Evolutionary conservation across 2,888 invertebrate genomes (phyloP).

Genomic region (Rhamnusium bicolor): DNA sequence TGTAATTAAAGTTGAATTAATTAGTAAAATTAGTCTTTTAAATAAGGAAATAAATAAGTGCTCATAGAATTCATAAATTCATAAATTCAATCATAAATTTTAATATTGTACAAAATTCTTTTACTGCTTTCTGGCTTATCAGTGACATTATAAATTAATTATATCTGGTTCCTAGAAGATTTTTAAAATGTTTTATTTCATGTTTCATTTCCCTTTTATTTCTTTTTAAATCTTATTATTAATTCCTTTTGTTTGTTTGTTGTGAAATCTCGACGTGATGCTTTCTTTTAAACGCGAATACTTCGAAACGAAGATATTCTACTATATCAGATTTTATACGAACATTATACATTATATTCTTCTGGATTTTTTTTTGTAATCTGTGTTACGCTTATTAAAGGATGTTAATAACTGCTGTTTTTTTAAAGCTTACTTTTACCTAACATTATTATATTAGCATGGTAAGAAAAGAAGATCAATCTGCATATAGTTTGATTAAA

Average conservation of each 20-base stretch:
- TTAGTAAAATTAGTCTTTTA: neutral
- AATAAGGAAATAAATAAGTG: neutral
- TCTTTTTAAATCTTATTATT: slow-evolving; percentile 17
- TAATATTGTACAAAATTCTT: neutral
- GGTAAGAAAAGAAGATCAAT: no score
- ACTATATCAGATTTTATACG: neutral
- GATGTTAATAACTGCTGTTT: no score
- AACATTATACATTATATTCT: no score
- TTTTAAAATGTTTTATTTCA: slow-evolving; percentile 15
- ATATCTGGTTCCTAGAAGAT: slow-evolving; percentile 16
- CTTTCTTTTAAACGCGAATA: slow-evolving; percentile 1
- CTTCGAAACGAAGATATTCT: neutral
- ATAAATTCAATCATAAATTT: slow-evolving; percentile 11
- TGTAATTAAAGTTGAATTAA: slow-evolving; percentile 1
- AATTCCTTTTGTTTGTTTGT: slow-evolving; percentile 19
- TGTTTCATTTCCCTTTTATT: slow-evolving; percentile 13
- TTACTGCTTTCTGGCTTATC: neutral
- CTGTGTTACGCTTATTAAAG: no score
- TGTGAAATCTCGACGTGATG: neutral
- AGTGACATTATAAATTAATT: slow-evolving; percentile 13
- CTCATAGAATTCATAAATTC: neutral
- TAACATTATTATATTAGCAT: no score
- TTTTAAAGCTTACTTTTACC: no score
- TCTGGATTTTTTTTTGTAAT: no score
- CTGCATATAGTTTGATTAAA: no score